These are phyloP conservation scores for Napeogenes sylphis DNA, from an alignment of 2,888 invertebrate species.

Conservation along the genomic window DNA sequence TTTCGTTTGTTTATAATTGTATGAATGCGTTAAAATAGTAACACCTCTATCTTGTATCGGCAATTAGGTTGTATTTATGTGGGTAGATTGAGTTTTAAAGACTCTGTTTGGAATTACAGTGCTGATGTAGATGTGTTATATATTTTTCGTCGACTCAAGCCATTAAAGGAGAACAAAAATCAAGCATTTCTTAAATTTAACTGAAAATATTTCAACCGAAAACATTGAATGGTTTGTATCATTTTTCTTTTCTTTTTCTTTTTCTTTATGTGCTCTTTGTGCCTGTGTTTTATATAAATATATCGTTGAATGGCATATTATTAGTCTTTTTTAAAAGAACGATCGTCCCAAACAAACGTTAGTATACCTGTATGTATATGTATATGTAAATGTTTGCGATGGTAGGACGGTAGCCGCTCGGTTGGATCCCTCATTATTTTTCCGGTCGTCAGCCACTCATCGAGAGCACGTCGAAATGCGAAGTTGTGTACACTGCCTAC, in stretches of 20 bases:
- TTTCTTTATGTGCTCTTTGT: too few species aligned
- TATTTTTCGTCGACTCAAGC: not conserved
- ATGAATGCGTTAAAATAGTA: constrained; percentile 31
- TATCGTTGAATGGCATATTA: too few species aligned
- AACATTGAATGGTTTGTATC: too few species aligned
- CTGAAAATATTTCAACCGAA: too few species aligned
- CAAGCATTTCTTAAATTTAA: not conserved
- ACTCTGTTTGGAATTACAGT: constrained; percentile 10
- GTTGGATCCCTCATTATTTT: constrained; percentile 65
- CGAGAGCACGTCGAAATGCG: constrained; percentile 37
- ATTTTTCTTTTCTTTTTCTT: too few species aligned
- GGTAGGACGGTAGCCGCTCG: constrained; percentile 23
- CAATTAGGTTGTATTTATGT: constrained; percentile 36
- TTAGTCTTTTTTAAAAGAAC: too few species aligned
- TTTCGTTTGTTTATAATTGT: constrained; percentile 11
- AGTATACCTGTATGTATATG: not conserved
- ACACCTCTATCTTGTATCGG: constrained; percentile 39
- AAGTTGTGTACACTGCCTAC: constrained; percentile 21
- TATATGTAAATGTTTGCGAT: constrained; percentile 9
- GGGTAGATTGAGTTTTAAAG: constrained; percentile 35
- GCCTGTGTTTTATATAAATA: too few species aligned
- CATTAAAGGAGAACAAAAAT: not conserved
- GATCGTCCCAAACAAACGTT: not conserved
- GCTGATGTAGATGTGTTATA: constrained; percentile 4
- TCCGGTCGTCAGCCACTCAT: constrained; percentile 65